Base-by-base conservation (phyloP, 1,140 invertebrate genomes). In the Dryas iulia region DNA sequence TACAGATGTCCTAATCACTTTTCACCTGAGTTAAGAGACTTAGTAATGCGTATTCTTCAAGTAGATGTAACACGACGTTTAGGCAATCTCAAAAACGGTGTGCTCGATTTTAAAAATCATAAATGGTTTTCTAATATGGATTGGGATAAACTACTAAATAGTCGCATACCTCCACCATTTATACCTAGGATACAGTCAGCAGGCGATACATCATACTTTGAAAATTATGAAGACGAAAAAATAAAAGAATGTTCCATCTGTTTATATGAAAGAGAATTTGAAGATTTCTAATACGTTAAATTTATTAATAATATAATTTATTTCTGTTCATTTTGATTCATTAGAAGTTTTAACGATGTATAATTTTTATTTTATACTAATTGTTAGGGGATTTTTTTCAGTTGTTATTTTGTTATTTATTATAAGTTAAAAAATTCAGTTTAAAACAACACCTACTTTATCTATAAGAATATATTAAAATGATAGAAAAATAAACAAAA, bases 21-120 rank as follows among this genome's bases (percentile, higher is more conserved):
- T 74, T 93, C 93, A 0, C 78, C 86, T 0, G 96, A 98, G 60
- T 81, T 99, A 56, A 98, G 95, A 79, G 97, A 99, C 89, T 88
- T 99, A 2, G 77, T 99, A 11, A 93, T 94, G 66, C 97, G 98
- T 80, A 86, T 98, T 56, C 92, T 99, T 1, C 97, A 96, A 84
- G 89, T 94, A 1, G 98, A 99, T 91, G 89, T 97, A 1, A 97
- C 97, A 0, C 97, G 97, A 83, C 94, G 98, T 30, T 98, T 93
- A 81, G 98, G 98, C 1, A 98, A 98, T 81, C 91, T 98, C 18
- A 97, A 96, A 80, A 95, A 96, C 66, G 97, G 97, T 23, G 93
- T 90, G 0, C 75, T 92, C 62, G 95, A 96, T 72, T 94, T 96
- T 11, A 96, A 96, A 81, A 91, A 87, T 23, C 95, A 96, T 69